Evolutionary conservation across 2,797 vertebrate genomes (phyloP), one percentile per base, ranked within the genome.

Genomic region (Pygocentrus nattereri): DNA sequence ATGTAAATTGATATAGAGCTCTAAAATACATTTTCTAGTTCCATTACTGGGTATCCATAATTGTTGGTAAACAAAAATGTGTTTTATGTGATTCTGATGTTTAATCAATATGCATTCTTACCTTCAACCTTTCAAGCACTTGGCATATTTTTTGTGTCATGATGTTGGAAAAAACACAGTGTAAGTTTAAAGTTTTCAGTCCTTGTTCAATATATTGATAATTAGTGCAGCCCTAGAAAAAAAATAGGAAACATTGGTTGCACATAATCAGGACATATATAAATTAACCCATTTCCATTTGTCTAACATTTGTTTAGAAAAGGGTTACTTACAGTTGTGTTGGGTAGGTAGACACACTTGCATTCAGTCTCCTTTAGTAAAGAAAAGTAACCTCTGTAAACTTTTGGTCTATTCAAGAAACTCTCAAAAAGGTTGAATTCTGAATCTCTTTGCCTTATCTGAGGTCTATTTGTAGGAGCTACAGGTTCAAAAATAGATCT

Each of bases 61-160:
- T 6, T 71, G 18, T 54, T 18, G 50, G 2, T 21, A 15, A 47
- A 52, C 15, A 54, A n/a, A 74, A 10, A 10, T 44, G 3, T 7
- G 7, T 54, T 38, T 50, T 23, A 47, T 70, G 0, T 23, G 64
- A 68, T 67, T 41, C 18, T 41, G 34, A 7, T 12, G 10, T 71
- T 71, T 13, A 62, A 73, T 13, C 4, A 27, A 23, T 23, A 27
- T 65, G 18, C 23, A 12, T n/a, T 41, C 65, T 71, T 74, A 81
- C 79, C 79, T 49, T 7, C 27, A 74, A 13, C 59, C 61, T 74
- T 25, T n/a, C 7, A 67, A 74, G 71, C 44, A 80, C 1, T 73
- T 23, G 15, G 30, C 78, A 74, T 54, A 4, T 65, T 11, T 7
- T 44, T 23, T 72, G 1, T 34, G 68, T 72, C 0, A 2, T 0